Conservation (phyloP, 2,888 invertebrate species). For the Acronicta alni region DNA sequence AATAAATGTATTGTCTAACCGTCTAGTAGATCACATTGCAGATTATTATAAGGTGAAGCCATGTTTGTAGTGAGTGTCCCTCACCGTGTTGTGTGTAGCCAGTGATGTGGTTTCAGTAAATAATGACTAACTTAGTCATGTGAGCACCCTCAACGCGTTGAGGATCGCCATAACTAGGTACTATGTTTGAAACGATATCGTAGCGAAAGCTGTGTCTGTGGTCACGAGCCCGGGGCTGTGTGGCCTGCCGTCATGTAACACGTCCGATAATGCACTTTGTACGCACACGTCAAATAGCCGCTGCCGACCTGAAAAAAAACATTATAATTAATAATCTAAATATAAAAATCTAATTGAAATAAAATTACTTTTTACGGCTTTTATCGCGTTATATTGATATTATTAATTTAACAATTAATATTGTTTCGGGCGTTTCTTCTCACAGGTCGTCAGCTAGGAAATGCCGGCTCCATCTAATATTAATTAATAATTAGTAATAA, state of each 20-base stretch:
- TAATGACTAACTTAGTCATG: constrained; percentile 46
- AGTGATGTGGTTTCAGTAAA: constrained; percentile 11
- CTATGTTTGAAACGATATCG: constrained; percentile 14
- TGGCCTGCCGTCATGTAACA: constrained; percentile 34
- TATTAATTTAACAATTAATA: too few species aligned
- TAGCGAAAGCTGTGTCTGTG: constrained; percentile 45
- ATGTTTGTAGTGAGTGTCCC: constrained; percentile 45
- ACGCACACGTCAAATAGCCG: constrained; percentile 51
- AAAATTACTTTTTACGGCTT: neutral
- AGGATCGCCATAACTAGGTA: constrained; percentile 59
- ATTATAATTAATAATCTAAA: neutral
- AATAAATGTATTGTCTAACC: constrained; percentile 39
- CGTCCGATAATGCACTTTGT: constrained; percentile 48
- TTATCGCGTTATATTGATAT: too few species aligned
- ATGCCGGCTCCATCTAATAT: too few species aligned
- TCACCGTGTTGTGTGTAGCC: constrained; percentile 35
- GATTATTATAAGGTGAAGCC: constrained; percentile 30
- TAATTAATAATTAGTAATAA: too few species aligned
- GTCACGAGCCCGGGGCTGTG: constrained; percentile 22
- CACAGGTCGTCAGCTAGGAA: too few species aligned
- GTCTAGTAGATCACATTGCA: constrained; percentile 46
- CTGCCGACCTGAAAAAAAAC: constrained; percentile 53
- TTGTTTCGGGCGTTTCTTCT: too few species aligned
- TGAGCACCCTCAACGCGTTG: constrained; percentile 60
- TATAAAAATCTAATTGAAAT: too few species aligned